Evolutionary conservation across 2,888 invertebrate genomes (phyloP).

Genomic region (Magallana nippona): DNA sequence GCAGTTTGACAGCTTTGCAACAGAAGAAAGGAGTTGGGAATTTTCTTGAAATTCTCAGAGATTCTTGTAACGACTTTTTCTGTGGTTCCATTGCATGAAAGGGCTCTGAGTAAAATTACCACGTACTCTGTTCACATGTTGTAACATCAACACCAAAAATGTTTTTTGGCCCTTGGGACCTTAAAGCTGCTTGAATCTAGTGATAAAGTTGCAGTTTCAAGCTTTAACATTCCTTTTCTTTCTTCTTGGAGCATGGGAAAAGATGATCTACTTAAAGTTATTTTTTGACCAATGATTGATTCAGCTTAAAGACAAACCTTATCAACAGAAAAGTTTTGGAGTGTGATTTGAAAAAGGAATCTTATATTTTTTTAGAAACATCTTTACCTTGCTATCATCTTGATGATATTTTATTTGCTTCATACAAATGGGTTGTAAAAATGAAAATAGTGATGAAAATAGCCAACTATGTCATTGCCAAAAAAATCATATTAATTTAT

Average conservation of each 20-base stretch:
- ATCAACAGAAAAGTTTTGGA: neutral
- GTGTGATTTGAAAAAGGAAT: neutral
- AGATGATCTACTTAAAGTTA: neutral
- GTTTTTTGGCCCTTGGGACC: neutral
- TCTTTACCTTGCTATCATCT: too few species aligned
- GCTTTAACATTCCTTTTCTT: neutral
- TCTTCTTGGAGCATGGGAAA: slow-evolving; percentile 19
- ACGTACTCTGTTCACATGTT: neutral
- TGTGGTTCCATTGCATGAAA: neutral
- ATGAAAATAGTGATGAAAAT: neutral
- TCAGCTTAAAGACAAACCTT: neutral
- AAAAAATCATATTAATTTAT: slow-evolving; percentile 6
- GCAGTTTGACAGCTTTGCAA: neutral
- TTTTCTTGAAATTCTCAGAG: neutral
- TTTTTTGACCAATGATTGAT: neutral
- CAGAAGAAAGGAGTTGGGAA: neutral
- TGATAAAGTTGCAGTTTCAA: neutral
- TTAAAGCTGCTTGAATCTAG: neutral
- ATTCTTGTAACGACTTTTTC: too few species aligned
- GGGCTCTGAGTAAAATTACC: neutral
- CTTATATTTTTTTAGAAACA: too few species aligned
- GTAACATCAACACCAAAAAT: neutral
- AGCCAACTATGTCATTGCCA: neutral
- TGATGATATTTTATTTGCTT: too few species aligned
- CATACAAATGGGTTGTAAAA: neutral